phyloP scores from a whole-genome alignment of 2,797 vertebrate species.

The Melanotaenia boesemani region DNA sequence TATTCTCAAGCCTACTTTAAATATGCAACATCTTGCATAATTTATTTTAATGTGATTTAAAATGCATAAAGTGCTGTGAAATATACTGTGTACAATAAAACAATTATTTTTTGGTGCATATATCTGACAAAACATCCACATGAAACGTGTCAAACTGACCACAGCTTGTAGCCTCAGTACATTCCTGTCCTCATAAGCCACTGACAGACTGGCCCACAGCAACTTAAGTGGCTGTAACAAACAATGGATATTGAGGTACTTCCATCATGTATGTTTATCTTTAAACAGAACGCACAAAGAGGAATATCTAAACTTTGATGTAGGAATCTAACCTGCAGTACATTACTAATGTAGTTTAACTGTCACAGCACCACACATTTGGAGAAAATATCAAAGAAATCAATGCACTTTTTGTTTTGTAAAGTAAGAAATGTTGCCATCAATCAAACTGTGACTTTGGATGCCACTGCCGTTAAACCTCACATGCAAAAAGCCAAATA shows the following conservation, averaged over 20 bases:
- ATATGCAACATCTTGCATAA: neutral
- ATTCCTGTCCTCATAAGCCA: neutral
- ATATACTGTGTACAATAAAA: neutral
- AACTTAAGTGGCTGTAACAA: no score
- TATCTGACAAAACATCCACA: neutral
- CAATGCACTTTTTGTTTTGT: neutral
- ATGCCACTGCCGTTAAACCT: constrained; percentile 21
- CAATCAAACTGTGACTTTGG: constrained; percentile 9
- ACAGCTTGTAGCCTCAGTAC: neutral
- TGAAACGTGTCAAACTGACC: neutral
- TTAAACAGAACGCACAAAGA: no score
- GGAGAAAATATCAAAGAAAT: neutral
- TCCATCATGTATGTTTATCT: no score
- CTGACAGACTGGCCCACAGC: neutral
- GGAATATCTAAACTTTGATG: no score
- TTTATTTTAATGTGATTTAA: neutral
- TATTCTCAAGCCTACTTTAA: neutral
- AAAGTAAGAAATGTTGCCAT: constrained; percentile 6
- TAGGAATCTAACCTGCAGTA: no score
- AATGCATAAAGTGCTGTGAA: neutral
- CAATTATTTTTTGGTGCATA: neutral
- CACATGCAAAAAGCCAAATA: constrained; percentile 28
- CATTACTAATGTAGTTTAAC: neutral
- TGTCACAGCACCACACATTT: neutral
- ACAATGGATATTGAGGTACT: no score